Conservation (phyloP, 2,797 vertebrate species). For the Spinibarbus caldwelli region DNA sequence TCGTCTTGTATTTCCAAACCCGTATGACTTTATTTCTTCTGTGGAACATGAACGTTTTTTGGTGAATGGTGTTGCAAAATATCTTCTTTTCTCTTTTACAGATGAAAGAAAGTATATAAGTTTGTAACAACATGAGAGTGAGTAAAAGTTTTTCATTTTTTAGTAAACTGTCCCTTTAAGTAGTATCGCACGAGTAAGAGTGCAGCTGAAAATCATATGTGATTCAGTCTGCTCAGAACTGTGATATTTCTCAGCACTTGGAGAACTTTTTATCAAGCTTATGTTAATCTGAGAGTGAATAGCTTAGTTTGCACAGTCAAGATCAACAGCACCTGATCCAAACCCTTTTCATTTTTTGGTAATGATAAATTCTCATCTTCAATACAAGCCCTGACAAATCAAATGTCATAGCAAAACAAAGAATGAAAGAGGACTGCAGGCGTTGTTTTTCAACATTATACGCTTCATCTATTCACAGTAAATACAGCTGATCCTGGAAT, state of each 20-base stretch:
- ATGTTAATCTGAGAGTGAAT: background rate
- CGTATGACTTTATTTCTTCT: background rate
- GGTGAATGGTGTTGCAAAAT: background rate
- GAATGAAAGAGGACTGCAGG: conserved; percentile 9
- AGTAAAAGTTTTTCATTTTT: background rate
- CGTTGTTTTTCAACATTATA: background rate
- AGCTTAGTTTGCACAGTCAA: background rate
- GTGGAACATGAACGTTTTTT: background rate
- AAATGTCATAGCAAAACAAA: background rate
- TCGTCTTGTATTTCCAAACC: background rate
- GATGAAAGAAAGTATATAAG: background rate
- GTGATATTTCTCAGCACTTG: background rate
- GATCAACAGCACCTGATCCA: background rate
- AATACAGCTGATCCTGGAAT: background rate
- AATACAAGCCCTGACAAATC: conserved; percentile 4
- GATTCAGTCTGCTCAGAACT: background rate
- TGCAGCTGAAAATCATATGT: background rate
- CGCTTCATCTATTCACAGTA: background rate
- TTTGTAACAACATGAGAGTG: background rate
- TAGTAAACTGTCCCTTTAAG: background rate
- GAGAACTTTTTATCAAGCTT: background rate
- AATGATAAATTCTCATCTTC: background rate
- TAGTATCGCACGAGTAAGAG: background rate
- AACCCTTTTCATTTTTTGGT: background rate
- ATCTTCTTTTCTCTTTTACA: background rate